Evolutionary conservation across 2,797 vertebrate species (phyloP).

Genomic region (Semaprochilodus insignis): DNA sequence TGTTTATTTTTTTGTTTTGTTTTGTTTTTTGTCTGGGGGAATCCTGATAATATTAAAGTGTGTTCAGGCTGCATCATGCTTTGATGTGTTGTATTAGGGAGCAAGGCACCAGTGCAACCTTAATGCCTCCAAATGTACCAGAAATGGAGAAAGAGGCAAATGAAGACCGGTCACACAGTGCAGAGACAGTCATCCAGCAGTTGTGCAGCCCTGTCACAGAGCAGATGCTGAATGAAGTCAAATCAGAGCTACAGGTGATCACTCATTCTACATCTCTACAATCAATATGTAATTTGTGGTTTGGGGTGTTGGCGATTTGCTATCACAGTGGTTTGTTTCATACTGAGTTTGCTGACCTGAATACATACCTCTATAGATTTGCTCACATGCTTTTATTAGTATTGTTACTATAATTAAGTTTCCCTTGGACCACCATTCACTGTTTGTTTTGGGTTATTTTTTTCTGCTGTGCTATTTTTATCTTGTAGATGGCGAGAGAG

Average conservation of each 20-base stretch:
- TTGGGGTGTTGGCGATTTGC: not conserved
- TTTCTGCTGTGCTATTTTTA: conserved; percentile 24
- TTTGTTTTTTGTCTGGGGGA: not conserved
- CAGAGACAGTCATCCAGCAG: conserved; percentile 68
- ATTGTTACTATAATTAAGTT: not conserved
- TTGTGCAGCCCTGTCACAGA: conserved; percentile 66
- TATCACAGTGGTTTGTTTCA: not conserved
- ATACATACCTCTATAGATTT: not conserved
- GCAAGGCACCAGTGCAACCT: conserved; percentile 30
- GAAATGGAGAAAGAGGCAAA: conserved; percentile 67
- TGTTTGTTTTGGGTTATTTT: not conserved
- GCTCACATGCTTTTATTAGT: not conserved
- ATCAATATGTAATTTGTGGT: not conserved
- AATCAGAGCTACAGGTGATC: conserved; percentile 71
- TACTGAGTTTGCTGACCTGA: not conserved
- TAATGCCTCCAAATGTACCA: conserved; percentile 42
- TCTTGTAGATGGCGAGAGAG: conserved; percentile 46
- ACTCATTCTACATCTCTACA: not conserved
- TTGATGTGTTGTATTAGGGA: conserved; percentile 49
- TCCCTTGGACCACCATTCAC: not conserved
- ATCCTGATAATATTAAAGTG: conserved; percentile 2
- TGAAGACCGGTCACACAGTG: conserved; percentile 71
- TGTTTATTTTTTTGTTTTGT: not conserved
- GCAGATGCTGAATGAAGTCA: conserved; percentile 64
- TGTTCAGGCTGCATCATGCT: not conserved